Evolutionary conservation across 2,797 vertebrate genomes (phyloP), one percentile per base, ranked within the genome.

Genomic region (Falco novaeseelandiae): DNA sequence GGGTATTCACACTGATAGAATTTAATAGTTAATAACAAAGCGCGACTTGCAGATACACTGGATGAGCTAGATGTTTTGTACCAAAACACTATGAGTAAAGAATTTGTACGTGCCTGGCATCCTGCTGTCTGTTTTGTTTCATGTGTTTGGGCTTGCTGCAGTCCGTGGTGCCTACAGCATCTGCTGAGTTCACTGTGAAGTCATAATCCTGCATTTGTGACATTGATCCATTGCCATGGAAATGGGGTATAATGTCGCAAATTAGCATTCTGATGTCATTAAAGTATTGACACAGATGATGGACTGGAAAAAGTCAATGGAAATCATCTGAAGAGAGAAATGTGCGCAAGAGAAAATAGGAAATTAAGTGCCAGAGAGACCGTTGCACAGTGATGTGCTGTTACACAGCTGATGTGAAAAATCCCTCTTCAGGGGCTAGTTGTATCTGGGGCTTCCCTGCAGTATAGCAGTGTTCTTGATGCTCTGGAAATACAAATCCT

Each of bases 121-220:
- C 63, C 63, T 26, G 23, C 69, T 92, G 55, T 15, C 52, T 44
- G 49, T 32, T 91, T 27, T 55, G 42, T 26, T 92, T 34, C 3
- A 0, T 26, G 14, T 17, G 12, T 73, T 61, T 30, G 62, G 32
- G 32, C 29, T 76, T 48, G 82, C 57, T 93, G 63, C 25, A 42
- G 34, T 40, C 67, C 4, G 29, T 26, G 55, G 32, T 63, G 74
- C 83, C 90, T 77, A 3, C 88, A 89, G 40, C 78, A 48, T 46
- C 67, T 79, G 63, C 66, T 90, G 83, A 82, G 89, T 90, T 95
- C 84, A 11, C 87, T 12, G 17, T 44, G 92, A 93, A 96, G 42
- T 92, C 91, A 67, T 70, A 89, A 81, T 71, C 83, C 91, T 46
- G 93, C 85, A 17, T 93, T 96, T 87, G 80, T 96, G 93, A 77